Conservation (phyloP, 2,797 vertebrate species). For the Pygocentrus nattereri region DNA sequence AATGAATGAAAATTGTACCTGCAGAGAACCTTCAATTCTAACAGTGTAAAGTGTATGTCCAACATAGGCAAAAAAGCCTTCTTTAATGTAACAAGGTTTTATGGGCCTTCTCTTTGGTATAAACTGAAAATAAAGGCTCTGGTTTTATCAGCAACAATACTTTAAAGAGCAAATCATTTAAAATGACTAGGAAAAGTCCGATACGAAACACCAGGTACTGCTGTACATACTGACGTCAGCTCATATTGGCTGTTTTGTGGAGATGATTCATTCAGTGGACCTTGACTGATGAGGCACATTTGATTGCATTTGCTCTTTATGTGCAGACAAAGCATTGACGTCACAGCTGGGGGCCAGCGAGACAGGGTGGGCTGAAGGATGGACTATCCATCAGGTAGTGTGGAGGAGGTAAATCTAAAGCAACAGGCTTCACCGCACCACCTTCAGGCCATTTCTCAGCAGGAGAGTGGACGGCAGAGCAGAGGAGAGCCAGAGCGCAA, state of each 20-base stretch:
- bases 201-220: background rate
- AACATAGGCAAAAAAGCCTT: no score
- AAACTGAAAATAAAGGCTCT: background rate
- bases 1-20: no score
- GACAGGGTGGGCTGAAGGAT: constrained; percentile 12
- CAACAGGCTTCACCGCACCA: constrained; percentile 14
- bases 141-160: background rate
- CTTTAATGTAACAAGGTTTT: no score
- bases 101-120: no score
- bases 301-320: constrained; percentile 52
- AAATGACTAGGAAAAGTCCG: background rate
- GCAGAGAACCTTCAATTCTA: no score
- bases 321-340: constrained; percentile 51
- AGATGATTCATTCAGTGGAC: constrained; percentile 44
- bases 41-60: no score
- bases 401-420: constrained; percentile 32
- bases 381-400: constrained; percentile 28
- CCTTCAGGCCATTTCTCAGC: constrained; percentile 6
- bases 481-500: background rate
- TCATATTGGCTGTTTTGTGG: constrained; percentile 21
- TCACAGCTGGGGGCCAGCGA: constrained; percentile 31
- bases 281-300: constrained; percentile 44
- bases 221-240: background rate
- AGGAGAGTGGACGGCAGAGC: background rate
- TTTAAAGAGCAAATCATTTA: background rate